Base-by-base conservation (phyloP, 2,888 invertebrate species). In the Temnothorax unifasciatus region DNA sequence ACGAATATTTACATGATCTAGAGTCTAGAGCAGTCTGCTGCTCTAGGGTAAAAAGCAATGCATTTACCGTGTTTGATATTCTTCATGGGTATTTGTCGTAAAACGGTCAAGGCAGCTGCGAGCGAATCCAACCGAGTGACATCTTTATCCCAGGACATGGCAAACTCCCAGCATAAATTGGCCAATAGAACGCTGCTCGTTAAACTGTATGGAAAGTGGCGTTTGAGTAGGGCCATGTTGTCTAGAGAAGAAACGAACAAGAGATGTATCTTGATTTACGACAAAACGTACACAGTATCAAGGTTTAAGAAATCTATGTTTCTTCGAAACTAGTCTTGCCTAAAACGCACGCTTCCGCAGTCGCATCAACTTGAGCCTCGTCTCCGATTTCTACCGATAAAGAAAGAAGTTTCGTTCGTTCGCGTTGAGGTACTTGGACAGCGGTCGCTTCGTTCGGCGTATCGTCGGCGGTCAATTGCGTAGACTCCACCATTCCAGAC, bases 141-240 rank as follows among this genome's bases (percentile, higher is more conserved):
- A 89, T 97, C 96, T 94, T 97, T 98, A 93, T 98, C 97, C 99
- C 99, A 99, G 75, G 96, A 96, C 88, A 97, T 96, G 77, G 98
- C 97, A 93, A 98, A 98, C 94, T 99, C 99, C 99, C 99, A 99
- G 88, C 97, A 97, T 96, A 99, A 97, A 93, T 99, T 98, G 18
- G 97, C 97, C 71, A 99, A 95, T 59, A 99, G 95, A 57, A 97
- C 96, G 91, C 97, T 97, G 0, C 97, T 96, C 82, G 97, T 96
- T 77, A 98, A 96, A 94, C 98, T 99, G 89, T 98, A 97, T 0
- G 99, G 99, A 94, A 99, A 99, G 92, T 98, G 97, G 64, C 96
- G 96, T 71, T 97, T 96, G 83, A 98, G 94, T 38, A 97, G 63
- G 13, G 91, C 82, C 68, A 94, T 82, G 88, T 91, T 92, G 76